Evolutionary conservation across 2,113 vertebrate genomes (phyloP), one percentile per base, ranked within the genome.

Genomic region (Geococcyx californianus): DNA sequence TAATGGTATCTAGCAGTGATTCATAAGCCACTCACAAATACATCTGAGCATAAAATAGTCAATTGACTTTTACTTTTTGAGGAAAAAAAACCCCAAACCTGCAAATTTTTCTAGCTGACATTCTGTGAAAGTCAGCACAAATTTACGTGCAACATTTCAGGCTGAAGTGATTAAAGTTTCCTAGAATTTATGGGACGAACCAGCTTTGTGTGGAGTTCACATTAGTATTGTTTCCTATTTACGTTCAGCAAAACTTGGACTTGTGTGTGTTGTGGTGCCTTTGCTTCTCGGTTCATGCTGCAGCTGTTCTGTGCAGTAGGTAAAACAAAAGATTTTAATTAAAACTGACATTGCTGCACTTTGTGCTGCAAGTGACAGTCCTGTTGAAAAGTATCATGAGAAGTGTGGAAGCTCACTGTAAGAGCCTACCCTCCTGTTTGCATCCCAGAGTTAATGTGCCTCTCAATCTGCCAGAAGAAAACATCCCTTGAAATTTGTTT

Each of bases 281-380:
- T 94, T 91, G 58, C 69, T 90, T 87, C 59, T 78, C 28, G 13
- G 60, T 69, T 77, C 70, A 23, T 84, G 94, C 91, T 97, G 95
- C 88, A 95, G 94, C 33, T 93, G 93, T 88, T 94, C 84, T 28
- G 90, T 84, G 94, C 89, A 79, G 94, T 92, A 84, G 94, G 78
- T 88, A 95, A 94, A 97, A 91, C 15, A 55, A 91, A 97, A 91
- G 91, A 93, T 96, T 96, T 97, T 96, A 97, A 97, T 98, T 94
- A 96, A 93, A 97, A 95, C 92, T 97, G 97, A 94, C 97, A 93
- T 84, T 94, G 94, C 89, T 95, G 91, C 90, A 69, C 94, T 75
- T 90, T 42, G 72, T 96, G 66, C 96, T 96, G 97, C 94, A 87
- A 26, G 91, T 94, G 95, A 52, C 93, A 95, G 94, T 83, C 93